Evolutionary conservation across 2,113 vertebrate species (phyloP).

Genomic region (Brachyhypopomus gauderio): DNA sequence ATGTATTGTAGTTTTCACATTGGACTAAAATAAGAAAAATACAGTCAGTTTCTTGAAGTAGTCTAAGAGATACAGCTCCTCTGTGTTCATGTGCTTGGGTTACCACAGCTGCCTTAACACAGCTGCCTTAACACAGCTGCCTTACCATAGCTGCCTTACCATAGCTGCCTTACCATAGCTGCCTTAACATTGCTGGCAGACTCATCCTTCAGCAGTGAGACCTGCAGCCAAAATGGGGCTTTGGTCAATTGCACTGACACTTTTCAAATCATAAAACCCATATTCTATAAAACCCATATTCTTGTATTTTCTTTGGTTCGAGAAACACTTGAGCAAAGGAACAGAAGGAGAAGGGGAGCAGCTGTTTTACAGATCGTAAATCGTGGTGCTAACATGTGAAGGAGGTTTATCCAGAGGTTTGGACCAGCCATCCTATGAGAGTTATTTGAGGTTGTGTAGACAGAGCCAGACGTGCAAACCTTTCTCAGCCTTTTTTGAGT

Average conservation of each 20-base stretch:
- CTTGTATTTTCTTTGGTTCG: conserved; percentile 61
- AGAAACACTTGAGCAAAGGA: conserved; percentile 46
- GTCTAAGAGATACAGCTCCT: conserved; percentile 30
- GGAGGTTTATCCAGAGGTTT: conserved; percentile 56
- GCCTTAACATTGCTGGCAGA: conserved; percentile 53
- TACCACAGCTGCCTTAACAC: background rate
- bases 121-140: too few relatives aligned
- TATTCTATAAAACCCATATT: conserved; percentile 49
- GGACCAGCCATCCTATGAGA: conserved; percentile 40
- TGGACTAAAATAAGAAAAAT: conserved; percentile 29
- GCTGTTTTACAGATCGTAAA: conserved; percentile 73
- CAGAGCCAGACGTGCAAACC: conserved; percentile 14
- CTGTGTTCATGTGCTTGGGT: conserved; percentile 34
- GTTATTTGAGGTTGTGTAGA: conserved; percentile 46
- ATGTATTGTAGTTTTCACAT: background rate
- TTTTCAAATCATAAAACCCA: conserved; percentile 68
- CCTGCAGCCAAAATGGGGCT: conserved; percentile 53
- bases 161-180: background rate
- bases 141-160: too few relatives aligned
- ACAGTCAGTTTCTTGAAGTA: conserved; percentile 32
- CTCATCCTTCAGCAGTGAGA: conserved; percentile 15
- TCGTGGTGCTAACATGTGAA: conserved; percentile 55
- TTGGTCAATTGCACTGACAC: conserved; percentile 64
- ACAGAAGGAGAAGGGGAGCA: conserved; percentile 42
- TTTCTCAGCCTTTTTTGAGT: conserved; percentile 20